Evolutionary conservation across 2,113 vertebrate species (phyloP).

Genomic region (Lonchura striata): DNA sequence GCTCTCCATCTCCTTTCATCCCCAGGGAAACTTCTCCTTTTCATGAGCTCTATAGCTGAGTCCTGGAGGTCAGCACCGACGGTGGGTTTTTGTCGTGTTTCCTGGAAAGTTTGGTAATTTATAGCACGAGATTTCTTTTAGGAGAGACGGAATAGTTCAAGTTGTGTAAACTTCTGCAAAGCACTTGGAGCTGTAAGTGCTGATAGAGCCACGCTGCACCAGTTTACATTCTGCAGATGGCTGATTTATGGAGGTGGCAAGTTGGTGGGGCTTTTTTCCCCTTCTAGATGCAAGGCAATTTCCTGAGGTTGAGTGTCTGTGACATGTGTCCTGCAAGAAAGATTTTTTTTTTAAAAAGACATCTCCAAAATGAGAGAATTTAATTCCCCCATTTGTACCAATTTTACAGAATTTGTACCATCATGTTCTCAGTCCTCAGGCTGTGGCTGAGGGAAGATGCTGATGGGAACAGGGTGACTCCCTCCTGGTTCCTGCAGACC

Average conservation of each 20-base stretch:
- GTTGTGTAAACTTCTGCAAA: background rate
- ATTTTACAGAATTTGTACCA: rapidly evolving
- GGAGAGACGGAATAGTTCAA: background rate
- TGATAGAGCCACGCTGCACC: background rate
- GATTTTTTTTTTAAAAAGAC: background rate
- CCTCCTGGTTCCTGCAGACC: background rate
- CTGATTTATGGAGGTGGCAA: background rate
- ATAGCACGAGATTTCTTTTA: background rate
- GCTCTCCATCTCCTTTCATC: background rate
- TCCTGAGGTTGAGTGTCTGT: background rate
- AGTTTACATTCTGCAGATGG: background rate
- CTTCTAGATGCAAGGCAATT: background rate
- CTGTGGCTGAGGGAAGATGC: background rate
- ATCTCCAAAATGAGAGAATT: background rate
- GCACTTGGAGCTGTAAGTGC: background rate
- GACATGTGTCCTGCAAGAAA: background rate
- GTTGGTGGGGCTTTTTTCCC: background rate
- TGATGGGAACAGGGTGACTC: background rate
- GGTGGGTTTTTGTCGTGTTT: background rate
- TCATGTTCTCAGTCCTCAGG: too few species aligned
- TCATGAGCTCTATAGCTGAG: background rate
- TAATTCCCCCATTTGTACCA: background rate
- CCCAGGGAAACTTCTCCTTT: background rate
- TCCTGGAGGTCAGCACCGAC: rapidly evolving
- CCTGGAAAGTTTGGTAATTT: background rate